Evolutionary conservation across 2,888 invertebrate genomes (phyloP), one percentile per base, ranked within the genome.

Genomic region (Apamea crenata): DNA sequence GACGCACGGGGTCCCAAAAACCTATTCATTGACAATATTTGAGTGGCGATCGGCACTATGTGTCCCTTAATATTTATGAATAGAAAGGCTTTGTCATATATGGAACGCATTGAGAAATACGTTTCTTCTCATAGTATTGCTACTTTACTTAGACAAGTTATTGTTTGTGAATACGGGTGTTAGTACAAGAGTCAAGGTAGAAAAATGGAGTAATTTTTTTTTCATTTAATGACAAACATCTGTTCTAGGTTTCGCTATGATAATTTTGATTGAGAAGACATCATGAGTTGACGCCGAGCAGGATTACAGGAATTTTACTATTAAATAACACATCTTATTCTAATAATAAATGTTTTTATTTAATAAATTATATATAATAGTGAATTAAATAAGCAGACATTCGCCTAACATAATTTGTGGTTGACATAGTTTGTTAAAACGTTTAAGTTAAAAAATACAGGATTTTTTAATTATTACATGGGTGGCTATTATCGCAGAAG

Each of bases 351-450:
- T 86, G 81, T 73, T 76, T 92, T 91, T 90, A 91, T 90, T 92
- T 92, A 87, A 92, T 92, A 92, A 93, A 94, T 94, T 92, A 91
- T 92, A 93, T 93, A 92, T 93, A 93, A 92, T 90, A 84, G 80
- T 88, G 83, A 90, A 91, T 93, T 92, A 93, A 92, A 92, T 92
- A 95, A 92, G 92, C 93, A 90, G 87, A 92, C 91, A 91, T 87
- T 86, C 84, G 82, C 87, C 82, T 86, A 87, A 87, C 88, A 83
- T 90, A 88, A 84, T 84, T 89, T 88, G 90, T 87, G 90, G 89
- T 89, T 90, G 87, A 87, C 77, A 75, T 78, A 53, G 16, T 69
- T 47, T 74, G 67, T 77, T 80, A 74, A 83, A 87, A 85, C 56
- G 65, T 82, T 86, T 47, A 61, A 74, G 69, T 84, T 71, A 80